phyloP scores from a whole-genome alignment of 2,888 invertebrate species.

The Tipula confusa region DNA sequence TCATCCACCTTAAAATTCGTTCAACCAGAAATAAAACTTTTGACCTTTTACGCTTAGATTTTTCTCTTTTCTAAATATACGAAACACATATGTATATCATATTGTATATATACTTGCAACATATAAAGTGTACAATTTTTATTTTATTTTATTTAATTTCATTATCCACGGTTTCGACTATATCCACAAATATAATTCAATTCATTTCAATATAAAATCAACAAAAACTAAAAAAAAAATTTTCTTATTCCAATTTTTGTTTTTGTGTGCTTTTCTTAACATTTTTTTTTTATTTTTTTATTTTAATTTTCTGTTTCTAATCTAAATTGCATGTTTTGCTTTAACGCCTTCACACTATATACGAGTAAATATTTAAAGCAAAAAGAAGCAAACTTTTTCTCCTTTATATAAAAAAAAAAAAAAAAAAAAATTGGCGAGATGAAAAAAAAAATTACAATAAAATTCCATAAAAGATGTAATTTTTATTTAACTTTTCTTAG shows the following conservation, averaged over 20 bases:
- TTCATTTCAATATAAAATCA: conserved; percentile 25
- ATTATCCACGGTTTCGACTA: not conserved
- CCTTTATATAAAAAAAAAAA: not conserved
- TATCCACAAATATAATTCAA: conserved; percentile 21
- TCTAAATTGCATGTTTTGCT: conserved; percentile 25
- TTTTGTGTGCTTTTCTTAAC: not conserved
- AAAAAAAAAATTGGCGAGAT: not conserved
- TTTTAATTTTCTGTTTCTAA: conserved; percentile 25
- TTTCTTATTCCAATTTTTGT: not conserved
- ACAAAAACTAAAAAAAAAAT: not conserved
- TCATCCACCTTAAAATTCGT: conserved; percentile 12
- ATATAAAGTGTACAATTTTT: not conserved
- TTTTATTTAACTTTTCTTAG: not conserved
- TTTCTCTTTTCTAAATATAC: not conserved
- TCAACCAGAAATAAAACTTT: conserved; percentile 25
- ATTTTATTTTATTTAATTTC: not conserved
- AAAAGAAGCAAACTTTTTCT: conserved; percentile 7
- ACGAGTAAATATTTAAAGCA: not conserved
- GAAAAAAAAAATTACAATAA: not conserved
- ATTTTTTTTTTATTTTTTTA: not conserved
- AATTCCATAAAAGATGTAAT: not conserved
- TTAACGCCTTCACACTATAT: conserved; percentile 9
- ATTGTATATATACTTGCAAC: not conserved
- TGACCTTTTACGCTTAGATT: not conserved
- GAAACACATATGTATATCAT: not conserved